Evolutionary conservation across 2,113 vertebrate genomes (phyloP), one percentile per base, ranked within the genome.

Genomic region (Ctenomys sociabilis): DNA sequence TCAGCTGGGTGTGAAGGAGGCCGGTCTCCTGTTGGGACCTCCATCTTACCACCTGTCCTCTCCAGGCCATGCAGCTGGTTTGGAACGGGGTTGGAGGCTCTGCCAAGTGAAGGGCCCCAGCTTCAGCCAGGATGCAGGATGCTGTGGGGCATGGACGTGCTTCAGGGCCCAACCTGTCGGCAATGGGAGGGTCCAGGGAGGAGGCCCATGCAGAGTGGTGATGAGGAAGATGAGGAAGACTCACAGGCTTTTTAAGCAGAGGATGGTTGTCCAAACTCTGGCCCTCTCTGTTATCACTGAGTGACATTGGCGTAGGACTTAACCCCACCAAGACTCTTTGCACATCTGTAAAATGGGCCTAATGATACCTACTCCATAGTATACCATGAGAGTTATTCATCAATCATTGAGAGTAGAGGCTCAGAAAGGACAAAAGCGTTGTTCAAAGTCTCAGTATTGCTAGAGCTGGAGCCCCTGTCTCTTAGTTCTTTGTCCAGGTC

Each of bases 111-210:
- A 61, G 64, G 52, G 7, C 1, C 64, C 28, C 11, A 16, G 12
- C 40, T 32, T 40, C 59, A 5, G 10, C 2, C 4, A 6, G 43
- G 59, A 78, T 3, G 26, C 1, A 4, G 11, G 45, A 49, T 22
- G 12, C 1, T 10, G 32, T 3, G 3, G 17, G 4, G 19, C 1
- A 3, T 19, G 12, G 66, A 1, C 43, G 30, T 43, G 40, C n/a
- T 32, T 28, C 83, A 78, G 57, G 37, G 54, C 61, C 66, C 80
- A 90, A 45, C 24, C 61, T 45, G 84, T 59, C 64, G 45, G 52
- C 37, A 35, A 43, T 8, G 8, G 7, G 21, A 24, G 10, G 35
- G 2, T 1, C 24, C 59, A 2, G 7, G 11, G 21, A 3, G 9
- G 59, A 45, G 30, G 8, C 68, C 0, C 7, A 30, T 24, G 83